These are phyloP conservation scores for Hypomecis punctinalis DNA, from an alignment of 2,888 invertebrate species.

Conservation along the genomic window DNA sequence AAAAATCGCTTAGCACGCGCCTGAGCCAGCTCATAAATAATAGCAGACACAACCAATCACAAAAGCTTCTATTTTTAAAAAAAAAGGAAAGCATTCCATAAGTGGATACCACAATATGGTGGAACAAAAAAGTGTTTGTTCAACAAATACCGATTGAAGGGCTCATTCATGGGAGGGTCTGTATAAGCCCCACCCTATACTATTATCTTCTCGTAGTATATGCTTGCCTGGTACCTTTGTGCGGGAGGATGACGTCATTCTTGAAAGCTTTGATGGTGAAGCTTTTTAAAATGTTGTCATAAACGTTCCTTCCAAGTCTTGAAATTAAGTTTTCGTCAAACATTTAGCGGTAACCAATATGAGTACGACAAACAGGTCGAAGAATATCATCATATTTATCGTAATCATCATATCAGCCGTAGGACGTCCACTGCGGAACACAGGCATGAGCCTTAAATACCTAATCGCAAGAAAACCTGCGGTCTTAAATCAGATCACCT, in stretches of 20 bases:
- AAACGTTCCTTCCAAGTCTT: background rate
- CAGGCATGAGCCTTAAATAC: too few relatives aligned
- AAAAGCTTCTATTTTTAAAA: slow-evolving; percentile 25
- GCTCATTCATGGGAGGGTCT: slow-evolving; percentile 39
- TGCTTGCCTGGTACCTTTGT: slow-evolving; percentile 60
- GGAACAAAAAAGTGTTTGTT: slow-evolving; percentile 43
- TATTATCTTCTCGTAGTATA: slow-evolving; percentile 46
- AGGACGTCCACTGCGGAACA: too few relatives aligned
- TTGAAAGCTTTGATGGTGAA: background rate
- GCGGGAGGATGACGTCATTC: slow-evolving; percentile 59
- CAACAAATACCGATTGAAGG: slow-evolving; percentile 40
- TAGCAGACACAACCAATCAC: slow-evolving; percentile 36
- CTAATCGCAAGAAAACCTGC: too few relatives aligned
- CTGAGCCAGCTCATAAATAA: slow-evolving; percentile 29
- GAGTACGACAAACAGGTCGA: too few relatives aligned
- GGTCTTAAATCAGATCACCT: too few relatives aligned
- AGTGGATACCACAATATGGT: slow-evolving; percentile 30
- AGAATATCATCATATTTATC: too few relatives aligned
- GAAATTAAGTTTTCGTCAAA: too few relatives aligned
- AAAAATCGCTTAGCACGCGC: slow-evolving; percentile 16
- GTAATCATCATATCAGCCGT: too few relatives aligned
- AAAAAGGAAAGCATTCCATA: slow-evolving; percentile 27
- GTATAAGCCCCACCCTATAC: slow-evolving; percentile 48
- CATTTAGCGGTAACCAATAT: too few relatives aligned
- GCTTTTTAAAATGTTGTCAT: background rate